Evolutionary conservation across 2,888 invertebrate species (phyloP), one percentile per base, ranked within the genome.

Genomic region (Zhuqinia jingwanae): DNA sequence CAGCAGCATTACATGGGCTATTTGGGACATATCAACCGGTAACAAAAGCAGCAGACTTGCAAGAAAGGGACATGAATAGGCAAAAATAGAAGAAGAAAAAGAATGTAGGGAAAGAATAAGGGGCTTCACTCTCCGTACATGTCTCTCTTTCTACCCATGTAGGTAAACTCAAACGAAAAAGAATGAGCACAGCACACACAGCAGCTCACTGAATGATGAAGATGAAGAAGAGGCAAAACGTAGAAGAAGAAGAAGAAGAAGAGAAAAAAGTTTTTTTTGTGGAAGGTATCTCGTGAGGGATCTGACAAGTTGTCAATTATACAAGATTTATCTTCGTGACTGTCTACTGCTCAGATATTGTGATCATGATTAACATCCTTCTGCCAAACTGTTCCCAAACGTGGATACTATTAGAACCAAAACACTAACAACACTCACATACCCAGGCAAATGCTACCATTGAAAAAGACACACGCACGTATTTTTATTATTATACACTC

Each of bases 251-350:
- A 36, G 45, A n/a, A 0, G 13, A 45, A 73, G 50, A 47, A 30
- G 53, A 50, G 63, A 83, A 82, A 87, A 83, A 63, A 42, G 27
- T 76, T 65, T 81, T 53, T 45, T 78, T 22, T 63, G 53, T 68
- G 70, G 47, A 50, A 79, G 70, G 85, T 89, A 88, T 87, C 88
- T 88, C 89, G 89, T 86, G 88, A 87, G 87, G 83, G 88, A 89
- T 89, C 89, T 89, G 89, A 89, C 89, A 89, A 89, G 73, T 85
- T 89, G 89, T 89, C 89, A 89, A 89, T 89, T 89, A 89, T 89
- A 87, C 89, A 89, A 89, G 89, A 89, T 89, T 89, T 89, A 89
- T 88, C 88, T 88, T 87, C 86, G 82, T 89, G 89, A 87, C 87
- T 88, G 89, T 88, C 88, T 89, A 83, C 87, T 87, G 65, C 70